phyloP scores from a whole-genome alignment of 2,888 invertebrate genomes.

The Incurvaria masculella region DNA sequence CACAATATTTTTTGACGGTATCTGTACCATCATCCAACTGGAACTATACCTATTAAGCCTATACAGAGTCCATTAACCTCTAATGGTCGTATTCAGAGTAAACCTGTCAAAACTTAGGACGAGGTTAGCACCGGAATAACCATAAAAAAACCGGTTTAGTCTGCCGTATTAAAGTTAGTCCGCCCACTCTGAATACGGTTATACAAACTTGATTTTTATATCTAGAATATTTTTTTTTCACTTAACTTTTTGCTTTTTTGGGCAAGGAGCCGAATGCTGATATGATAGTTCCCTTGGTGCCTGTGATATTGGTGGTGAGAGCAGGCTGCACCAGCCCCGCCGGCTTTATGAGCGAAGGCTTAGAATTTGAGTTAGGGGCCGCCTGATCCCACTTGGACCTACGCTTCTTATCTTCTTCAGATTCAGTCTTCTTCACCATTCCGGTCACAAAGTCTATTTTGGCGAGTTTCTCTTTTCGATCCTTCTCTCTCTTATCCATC shows the following conservation, averaged over 20 bases:
- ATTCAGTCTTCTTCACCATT: constrained; percentile 60
- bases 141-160: too few species aligned
- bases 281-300: constrained; percentile 89
- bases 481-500: constrained; percentile 91
- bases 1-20: too few species aligned
- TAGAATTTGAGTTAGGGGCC: constrained; percentile 56
- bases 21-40: too few species aligned
- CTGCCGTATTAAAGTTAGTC: too few species aligned
- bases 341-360: constrained; percentile 59
- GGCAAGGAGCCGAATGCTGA: constrained; percentile 90
- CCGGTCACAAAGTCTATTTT: constrained; percentile 85
- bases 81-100: too few species aligned
- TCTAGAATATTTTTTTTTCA: background rate
- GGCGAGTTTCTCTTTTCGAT: constrained; percentile 75
- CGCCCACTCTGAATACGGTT: too few species aligned
- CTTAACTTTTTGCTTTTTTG: constrained; percentile 68
- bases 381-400: constrained; percentile 95
- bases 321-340: constrained; percentile 70
- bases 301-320: constrained; percentile 77
- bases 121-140: too few species aligned
- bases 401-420: constrained; percentile 76
- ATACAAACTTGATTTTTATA: background rate
- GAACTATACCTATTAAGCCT: too few species aligned
- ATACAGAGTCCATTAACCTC: too few species aligned
- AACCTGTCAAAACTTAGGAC: too few species aligned